A percentile compares a stretch with the other conserved stretches of the same genome.
Evolutionary conservation across 2,888 invertebrate species (phyloP).

Genomic region (Pterostichus madidus): DNA sequence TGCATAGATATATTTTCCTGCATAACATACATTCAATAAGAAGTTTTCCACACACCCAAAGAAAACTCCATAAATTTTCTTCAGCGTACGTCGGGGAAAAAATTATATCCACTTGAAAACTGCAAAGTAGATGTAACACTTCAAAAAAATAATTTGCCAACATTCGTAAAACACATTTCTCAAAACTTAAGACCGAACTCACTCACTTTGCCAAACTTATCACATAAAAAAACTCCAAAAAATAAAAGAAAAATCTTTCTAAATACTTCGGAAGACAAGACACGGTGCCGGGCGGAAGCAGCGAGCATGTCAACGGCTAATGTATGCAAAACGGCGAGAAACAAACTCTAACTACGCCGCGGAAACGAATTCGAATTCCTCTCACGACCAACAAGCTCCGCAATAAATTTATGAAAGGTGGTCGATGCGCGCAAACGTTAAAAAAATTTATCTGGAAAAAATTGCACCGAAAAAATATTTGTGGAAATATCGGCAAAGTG

Average conservation of each 20-base stretch:
- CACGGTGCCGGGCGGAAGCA: not conserved
- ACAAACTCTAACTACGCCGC: conserved; percentile 15
- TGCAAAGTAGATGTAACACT: conserved; percentile 18
- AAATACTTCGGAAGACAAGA: not conserved
- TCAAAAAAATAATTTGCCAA: conserved; percentile 42
- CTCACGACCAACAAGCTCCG: conserved; percentile 13
- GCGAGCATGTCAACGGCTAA: conserved; percentile 17
- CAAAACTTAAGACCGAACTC: conserved; percentile 26
- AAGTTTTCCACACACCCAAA: too few species aligned
- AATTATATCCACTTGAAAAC: conserved; percentile 22
- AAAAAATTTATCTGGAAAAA: conserved; percentile 60
- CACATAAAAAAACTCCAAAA: conserved; percentile 27
- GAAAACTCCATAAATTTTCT: not conserved
- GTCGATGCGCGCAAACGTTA: conserved; percentile 29
- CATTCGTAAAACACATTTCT: conserved; percentile 42
- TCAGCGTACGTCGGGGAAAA: not conserved
- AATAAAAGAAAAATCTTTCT: conserved; percentile 20
- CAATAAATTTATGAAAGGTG: conserved; percentile 30
- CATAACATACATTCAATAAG: too few species aligned
- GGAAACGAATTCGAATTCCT: conserved; percentile 2
- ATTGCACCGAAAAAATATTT: conserved; percentile 56
- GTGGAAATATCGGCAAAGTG: conserved; percentile 56
- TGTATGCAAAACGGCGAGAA: conserved; percentile 34
- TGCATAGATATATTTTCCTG: too few species aligned
- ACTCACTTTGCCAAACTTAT: conserved; percentile 22